Evolutionary conservation across 2,888 invertebrate genomes (phyloP), one percentile per base, ranked within the genome.

Genomic region (Mythimna impura): DNA sequence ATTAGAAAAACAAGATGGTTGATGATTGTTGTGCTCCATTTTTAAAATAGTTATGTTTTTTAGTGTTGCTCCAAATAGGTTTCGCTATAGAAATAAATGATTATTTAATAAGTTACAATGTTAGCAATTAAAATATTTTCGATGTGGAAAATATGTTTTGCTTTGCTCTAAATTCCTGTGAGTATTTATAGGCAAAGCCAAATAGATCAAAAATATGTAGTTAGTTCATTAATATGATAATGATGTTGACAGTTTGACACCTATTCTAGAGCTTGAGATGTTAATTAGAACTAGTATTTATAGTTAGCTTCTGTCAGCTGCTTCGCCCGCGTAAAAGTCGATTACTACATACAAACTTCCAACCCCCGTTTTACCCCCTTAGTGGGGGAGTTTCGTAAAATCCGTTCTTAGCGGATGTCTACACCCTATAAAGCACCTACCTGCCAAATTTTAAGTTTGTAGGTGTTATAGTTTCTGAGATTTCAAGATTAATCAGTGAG

Each of bases 81-180:
- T 43, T 52, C 14, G 12, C 67, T 66, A 52, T 5, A 68, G 60
- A 71, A 67, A 60, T n/a, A 2, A 50, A 63, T 60, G n/a, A 20
- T 66, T 10, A 22, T 67, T 73, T 70, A 40, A 66, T 61, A 66
- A 64, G 10, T 63, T n/a, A 50, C 14, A 30, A 36, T 61, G 69
- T 58, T 36, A 64, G 63, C 83, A 63, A 66, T 79, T 54, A 64
- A 73, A 57, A 80, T 74, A 80, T 62, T 70, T 73, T 73, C 47
- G 4, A 57, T 34, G 55, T 69, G 25, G 50, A 67, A 82, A 83
- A 80, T 61, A 70, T 58, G 34, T 70, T 70, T 65, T n/a, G n/a
- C n/a, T 65, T 36, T 79, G 64, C 64, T 61, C n/a, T n/a, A 66
- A 79, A 83, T 64, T 60, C 55, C n/a, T 73, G 34, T 67, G 40